phyloP scores from a whole-genome alignment of 2,888 invertebrate genomes.

The Ephialtes manifestator region DNA sequence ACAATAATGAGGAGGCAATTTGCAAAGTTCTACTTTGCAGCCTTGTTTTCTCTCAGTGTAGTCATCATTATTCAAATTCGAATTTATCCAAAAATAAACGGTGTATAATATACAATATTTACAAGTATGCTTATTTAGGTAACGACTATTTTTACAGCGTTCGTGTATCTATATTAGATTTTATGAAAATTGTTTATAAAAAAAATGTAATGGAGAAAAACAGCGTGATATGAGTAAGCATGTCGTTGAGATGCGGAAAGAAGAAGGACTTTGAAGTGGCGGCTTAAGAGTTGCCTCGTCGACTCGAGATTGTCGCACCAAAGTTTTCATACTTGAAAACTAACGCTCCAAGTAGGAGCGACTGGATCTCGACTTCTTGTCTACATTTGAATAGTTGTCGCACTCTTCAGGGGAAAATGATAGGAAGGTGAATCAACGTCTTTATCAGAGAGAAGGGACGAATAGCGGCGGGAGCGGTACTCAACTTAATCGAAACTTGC shows the following conservation, averaged over 20 bases:
- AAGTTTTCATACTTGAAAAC: slow-evolving; percentile 23
- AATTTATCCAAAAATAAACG: background rate
- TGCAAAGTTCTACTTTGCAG: too few species aligned
- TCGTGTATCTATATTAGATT: background rate
- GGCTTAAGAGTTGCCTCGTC: background rate
- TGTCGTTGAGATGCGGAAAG: slow-evolving; percentile 2
- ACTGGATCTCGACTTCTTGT: slow-evolving; percentile 31
- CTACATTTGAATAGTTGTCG: slow-evolving; percentile 19
- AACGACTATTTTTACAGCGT: background rate
- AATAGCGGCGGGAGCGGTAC: background rate
- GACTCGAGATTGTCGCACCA: slow-evolving; percentile 22
- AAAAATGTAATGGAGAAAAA: background rate
- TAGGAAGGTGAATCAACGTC: slow-evolving; percentile 20
- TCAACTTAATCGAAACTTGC: slow-evolving; percentile 26
- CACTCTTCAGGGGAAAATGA: slow-evolving; percentile 6
- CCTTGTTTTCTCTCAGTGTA: too few species aligned
- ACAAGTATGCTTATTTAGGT: too few species aligned
- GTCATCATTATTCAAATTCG: too few species aligned
- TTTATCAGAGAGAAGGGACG: slow-evolving; percentile 3
- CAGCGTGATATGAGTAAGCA: background rate
- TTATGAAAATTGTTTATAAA: background rate
- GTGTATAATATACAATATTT: background rate
- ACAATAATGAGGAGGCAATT: too few species aligned
- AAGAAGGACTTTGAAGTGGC: slow-evolving; percentile 1
- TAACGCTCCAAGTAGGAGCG: background rate